Evolutionary conservation across 64 coral and sea anemone species (phyloP), one percentile per base, ranked within the genome.

Genomic region (Actinia equina): DNA sequence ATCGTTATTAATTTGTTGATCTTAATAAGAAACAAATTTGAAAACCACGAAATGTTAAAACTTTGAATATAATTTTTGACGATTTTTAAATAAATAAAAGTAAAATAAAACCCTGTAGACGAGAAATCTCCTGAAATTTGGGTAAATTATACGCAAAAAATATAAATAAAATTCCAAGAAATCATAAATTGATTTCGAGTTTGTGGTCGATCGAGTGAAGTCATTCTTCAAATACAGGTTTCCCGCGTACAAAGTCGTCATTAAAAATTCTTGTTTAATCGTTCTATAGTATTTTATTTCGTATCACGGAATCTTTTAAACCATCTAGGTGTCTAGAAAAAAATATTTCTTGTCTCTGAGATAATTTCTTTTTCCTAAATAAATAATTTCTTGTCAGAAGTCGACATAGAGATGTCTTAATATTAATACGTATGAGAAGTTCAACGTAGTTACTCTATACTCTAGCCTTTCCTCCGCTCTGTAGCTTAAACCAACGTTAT

Each of bases 401-500:
- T 77, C 88, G 94, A 95, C 85, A 70, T 85, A 77, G 60, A 85
- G 79, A 89, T 77, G 87, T 89, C 80, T 95, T 95, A 95, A 95
- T 95, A 95, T 95, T 95, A 95, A 95, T 95, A 83, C 85, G 79
- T 43, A 77, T 76, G 93, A 86, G 62, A 86, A 91, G 52, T 91
- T 87, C 83, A 95, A 81, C 77, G 91, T 70, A 92, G 81, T 91
- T 83, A 92, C 77, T 83, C 46, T 82, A 89, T 19, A 92, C 77
- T 83, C 46, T 82, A 89, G 25, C 77, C 61, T 95, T 89, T 79
- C 71, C 49, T 41, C 71, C 71, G 52, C 84, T 91, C 83, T 85
- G 42, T 83, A 83, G 25, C 10, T 25, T 49, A 53, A 74, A 88
- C 45, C 79, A 78, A 46, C 64, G 17, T 25, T 54, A 16, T 85